Base-by-base conservation (phyloP, 2,888 invertebrate genomes). In the Pammene fasciana region DNA sequence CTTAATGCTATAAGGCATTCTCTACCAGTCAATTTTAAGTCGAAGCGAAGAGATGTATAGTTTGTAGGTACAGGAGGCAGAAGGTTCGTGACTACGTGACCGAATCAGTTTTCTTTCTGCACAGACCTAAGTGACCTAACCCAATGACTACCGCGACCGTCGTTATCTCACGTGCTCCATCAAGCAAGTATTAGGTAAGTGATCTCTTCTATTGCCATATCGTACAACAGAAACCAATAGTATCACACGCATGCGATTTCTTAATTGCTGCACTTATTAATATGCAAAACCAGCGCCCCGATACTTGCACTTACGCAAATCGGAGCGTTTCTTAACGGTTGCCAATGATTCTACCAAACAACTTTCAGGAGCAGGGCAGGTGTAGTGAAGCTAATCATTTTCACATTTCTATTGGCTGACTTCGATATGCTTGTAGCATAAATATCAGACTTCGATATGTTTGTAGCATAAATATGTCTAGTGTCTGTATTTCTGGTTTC, bases 241-340 rank as follows among this genome's bases (percentile, higher is more conserved):
- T 67, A 64, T 71, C 70, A 54, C 67, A 65, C 65, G 65, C 54
- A 71, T 68, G 61, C 64, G 73, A 71, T 73, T 74, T 72, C 73
- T 70, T 73, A 73, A 74, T 73, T 72, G 71, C 65, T 62, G 61
- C 57, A 67, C 65, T 72, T 71, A 74, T 74, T 72, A 74, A 71
- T 62, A 73, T 71, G 73, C 73, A 73, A 65, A 72, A 68, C 70
- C 60, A 68, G 55, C 55, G 56, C 61, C 65, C 48, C 50, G 56
- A 64, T 68, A 57, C 61, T 59, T 64, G 72, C 55, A 62, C 70
- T 73, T 73, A 66, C 68, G 73, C 70, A 73, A 72, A 70, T 65
- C 65, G 46, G 56, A 34, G 54, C 60, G 55, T 70, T 70, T 70
- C 70, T 60, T 65, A 70, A 70, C 55, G 55, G 34, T 68, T 65